Base-by-base conservation (phyloP, 2,113 vertebrate species). In the Lathamus discolor region DNA sequence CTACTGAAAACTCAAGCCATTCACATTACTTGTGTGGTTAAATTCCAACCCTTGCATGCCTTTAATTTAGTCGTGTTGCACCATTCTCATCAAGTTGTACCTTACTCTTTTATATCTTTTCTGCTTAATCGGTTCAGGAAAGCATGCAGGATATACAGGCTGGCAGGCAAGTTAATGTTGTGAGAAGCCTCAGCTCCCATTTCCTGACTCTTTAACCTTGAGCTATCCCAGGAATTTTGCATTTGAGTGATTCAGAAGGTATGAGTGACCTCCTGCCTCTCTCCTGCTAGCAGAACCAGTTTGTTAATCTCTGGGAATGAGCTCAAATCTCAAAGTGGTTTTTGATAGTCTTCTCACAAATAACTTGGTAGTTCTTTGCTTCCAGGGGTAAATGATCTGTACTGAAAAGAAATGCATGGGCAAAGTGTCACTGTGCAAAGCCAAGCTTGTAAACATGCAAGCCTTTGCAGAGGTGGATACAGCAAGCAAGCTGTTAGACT, bases 111-210 rank as follows among this genome's bases (percentile, higher is more conserved):
- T 39, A n/a, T 86, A 73, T 81, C 64, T 86, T 90, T 83, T 80
- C 83, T 94, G 57, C 73, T 94, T 94, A 91, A 95, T 83, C 11
- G 8, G 48, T 88, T 92, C 88, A 92, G 86, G 83, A 96, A 90
- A 68, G 39, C 73, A 61, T 72, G 76, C 87, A 88, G 90, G 88
- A 88, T 97, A 77, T 94, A 63, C 75, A 86, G 85, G 43, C 86
- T 91, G 88, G 86, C 88, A 92, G 95, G 87, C 78, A 77, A 83
- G 91, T 94, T 97, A 95, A 97, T 95, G 94, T 97, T 95, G 91
- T 96, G 95, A 93, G 89, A 95, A 96, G 77, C 84, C 89, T 94
- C 84, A 78, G 5, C 84, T 96, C 86, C 69, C n/a, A 84, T 92
- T 93, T 93, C 91, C 89, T 95, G 95, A 90, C 94, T 87, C 67